Percentiles rank a stretch among this genome's conserved stretches.
These are phyloP conservation scores for Temnopleurus reevesii DNA, from an alignment of 53 echinoderm and acorn worm species.

Conservation along the genomic window DNA sequence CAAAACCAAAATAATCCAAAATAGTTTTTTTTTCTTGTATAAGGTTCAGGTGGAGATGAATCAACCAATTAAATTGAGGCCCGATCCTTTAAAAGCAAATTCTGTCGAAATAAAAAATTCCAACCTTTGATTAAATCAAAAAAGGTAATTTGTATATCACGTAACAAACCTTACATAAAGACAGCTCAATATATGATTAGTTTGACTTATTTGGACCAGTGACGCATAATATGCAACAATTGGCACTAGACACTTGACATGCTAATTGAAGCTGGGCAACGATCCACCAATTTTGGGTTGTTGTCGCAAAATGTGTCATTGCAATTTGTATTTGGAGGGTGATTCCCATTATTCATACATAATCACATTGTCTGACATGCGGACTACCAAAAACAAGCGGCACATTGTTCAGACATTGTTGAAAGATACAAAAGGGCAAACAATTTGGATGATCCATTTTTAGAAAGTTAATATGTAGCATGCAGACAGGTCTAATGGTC, in stretches of 20 bases:
- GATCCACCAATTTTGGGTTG: neutral
- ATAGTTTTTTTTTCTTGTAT: too few species aligned
- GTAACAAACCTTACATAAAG: neutral
- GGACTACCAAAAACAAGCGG: too few species aligned
- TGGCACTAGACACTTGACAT: neutral
- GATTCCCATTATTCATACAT: neutral
- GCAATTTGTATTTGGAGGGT: neutral
- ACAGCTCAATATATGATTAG: neutral
- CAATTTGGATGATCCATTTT: neutral
- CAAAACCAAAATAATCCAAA: too few species aligned
- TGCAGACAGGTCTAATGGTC: neutral
- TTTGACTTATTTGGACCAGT: neutral
- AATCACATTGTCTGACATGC: neutral
- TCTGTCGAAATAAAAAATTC: too few species aligned
- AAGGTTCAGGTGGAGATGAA: too few species aligned
- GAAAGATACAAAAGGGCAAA: neutral
- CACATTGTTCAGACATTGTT: neutral
- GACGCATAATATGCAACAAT: neutral
- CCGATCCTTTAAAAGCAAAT: too few species aligned
- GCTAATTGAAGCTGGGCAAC: neutral
- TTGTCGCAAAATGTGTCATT: neutral
- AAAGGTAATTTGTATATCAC: too few species aligned
- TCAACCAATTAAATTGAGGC: too few species aligned
- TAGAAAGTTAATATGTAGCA: neutral
- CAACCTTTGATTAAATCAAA: too few species aligned